These are phyloP conservation scores for Cavia aperea DNA, from an alignment of 2,113 vertebrate genomes.

Conservation along the genomic window DNA sequence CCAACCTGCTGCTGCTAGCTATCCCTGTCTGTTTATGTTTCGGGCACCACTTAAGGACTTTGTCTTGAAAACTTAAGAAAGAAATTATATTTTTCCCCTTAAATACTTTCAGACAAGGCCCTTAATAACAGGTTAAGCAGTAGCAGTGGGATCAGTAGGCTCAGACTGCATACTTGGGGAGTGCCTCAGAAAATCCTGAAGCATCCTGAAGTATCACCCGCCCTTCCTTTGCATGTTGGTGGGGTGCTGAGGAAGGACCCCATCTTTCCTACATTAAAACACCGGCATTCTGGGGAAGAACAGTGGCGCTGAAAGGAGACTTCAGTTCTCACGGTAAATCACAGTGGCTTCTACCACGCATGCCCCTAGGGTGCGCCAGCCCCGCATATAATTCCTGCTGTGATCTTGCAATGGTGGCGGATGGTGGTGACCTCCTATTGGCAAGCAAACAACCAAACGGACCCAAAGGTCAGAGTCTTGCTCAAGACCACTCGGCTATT, in stretches of 20 bases:
- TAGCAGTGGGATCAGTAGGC: not conserved
- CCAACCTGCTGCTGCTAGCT: not conserved
- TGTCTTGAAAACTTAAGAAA: not conserved
- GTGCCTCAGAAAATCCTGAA: not conserved
- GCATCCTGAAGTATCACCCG: not conserved
- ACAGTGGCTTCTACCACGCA: not conserved
- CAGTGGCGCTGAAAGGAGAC: not conserved
- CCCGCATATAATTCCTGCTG: not conserved
- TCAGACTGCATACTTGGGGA: accelerated
- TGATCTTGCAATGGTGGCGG: not conserved
- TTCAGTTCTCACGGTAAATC: not conserved
- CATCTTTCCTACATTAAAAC: not conserved
- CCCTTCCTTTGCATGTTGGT: not conserved
- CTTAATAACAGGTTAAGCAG: not conserved
- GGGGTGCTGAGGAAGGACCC: not conserved
- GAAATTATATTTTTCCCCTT: not conserved
- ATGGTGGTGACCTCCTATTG: accelerated
- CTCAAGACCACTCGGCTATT: not conserved
- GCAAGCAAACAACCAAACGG: not conserved
- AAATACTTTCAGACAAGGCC: not conserved
- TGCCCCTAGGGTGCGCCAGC: not conserved
- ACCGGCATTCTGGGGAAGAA: not conserved
- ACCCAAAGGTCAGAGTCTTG: not conserved
- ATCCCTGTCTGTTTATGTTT: not conserved
- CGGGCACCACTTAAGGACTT: not conserved